Evolutionary conservation across 2,797 vertebrate species (phyloP), one percentile per base, ranked within the genome.

Genomic region (Adrianichthys oophorus): DNA sequence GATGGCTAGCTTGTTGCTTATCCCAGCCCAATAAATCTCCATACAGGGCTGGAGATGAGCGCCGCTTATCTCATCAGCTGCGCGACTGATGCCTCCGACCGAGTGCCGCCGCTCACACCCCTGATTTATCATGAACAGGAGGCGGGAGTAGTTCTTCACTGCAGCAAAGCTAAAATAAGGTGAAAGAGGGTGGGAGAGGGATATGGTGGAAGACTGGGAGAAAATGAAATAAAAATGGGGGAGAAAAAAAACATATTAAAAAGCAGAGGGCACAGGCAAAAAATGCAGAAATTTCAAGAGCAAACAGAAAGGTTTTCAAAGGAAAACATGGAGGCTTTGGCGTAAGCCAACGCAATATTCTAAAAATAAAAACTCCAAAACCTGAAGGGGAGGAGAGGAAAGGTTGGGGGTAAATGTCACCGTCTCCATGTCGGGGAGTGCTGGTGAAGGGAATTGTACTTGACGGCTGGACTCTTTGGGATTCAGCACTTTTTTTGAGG

Each of bases 21-120:
- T 93, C 91, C 91, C 91, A 92, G 91, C 92, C 90, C 94, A 94
- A 97, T 98, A 96, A 95, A 97, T 96, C 94, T 95, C 93, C 93
- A 93, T 94, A 92, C 92, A 90, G 93, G 93, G 91, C 91, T 85
- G 84, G 91, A 95, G 94, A 95, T 93, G 94, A 94, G 94, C 92
- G 89, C 73, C 87, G 89, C 92, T 94, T 95, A 93, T 94, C 94
- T 95, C 93, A 93, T 94, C 93, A 94, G 77, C 81, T 89, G 83
- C 88, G 71, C 90, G 84, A 90, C 92, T 91, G 93, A 91, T 91
- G 92, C 72, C 93, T 93, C 91, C 70, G 87, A 93, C 90, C 74
- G 80, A 87, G 87, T 86, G 89, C 92, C 88, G 64, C 69, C 56
- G 80, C 74, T 94, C 92, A 93, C 89, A 89, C 80, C 87, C 79